Conservation (phyloP, 2,888 invertebrate species). For the Coelopa pilipes region DNA sequence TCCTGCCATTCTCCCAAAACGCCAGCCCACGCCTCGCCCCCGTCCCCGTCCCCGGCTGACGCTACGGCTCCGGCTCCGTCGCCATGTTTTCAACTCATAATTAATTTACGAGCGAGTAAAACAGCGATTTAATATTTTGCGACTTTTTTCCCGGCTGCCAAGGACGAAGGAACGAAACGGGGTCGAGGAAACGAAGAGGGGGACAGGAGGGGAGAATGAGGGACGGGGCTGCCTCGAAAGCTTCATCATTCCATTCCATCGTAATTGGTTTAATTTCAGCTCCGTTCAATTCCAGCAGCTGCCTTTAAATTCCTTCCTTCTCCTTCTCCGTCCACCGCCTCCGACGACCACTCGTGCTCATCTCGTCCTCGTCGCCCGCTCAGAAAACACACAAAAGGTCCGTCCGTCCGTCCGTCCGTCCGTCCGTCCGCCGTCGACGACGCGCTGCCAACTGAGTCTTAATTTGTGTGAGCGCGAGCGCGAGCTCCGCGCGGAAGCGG, state of each 20-base stretch:
- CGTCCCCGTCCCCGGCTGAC: background rate
- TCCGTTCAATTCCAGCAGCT: conserved; percentile 27
- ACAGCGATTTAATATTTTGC: conserved; percentile 12
- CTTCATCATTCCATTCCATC: conserved; percentile 9
- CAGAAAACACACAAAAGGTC: conserved; percentile 20
- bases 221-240: background rate
- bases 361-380: background rate
- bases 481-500: background rate
- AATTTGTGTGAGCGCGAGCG: conserved; percentile 26
- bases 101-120: conserved; percentile 11
- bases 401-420: conserved; percentile 8
- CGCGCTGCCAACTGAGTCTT: conserved; percentile 24
- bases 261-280: conserved; percentile 35
- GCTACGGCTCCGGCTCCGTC: background rate
- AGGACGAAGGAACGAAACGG: background rate
- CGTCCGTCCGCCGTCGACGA: background rate
- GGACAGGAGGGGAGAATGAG: background rate
- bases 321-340: background rate
- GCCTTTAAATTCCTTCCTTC: conserved; percentile 19
- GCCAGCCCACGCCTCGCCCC: background rate
- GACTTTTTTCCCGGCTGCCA: background rate
- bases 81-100: background rate
- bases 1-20: too few relatives aligned
- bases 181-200: background rate
- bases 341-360: background rate